phyloP scores from a whole-genome alignment of 2,888 invertebrate species.

The Aethes cnicana region DNA sequence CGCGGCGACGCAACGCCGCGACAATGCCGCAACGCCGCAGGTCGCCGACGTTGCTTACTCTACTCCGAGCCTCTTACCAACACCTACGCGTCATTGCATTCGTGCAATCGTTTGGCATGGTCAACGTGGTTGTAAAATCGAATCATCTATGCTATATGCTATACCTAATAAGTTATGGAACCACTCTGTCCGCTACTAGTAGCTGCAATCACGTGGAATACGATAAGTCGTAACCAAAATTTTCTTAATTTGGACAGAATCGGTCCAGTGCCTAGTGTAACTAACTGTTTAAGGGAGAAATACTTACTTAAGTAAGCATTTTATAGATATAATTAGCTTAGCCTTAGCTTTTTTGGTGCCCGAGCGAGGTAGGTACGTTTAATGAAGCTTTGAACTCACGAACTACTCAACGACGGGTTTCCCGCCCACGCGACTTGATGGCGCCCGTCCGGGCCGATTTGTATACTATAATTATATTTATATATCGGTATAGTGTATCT shows the following conservation, averaged over 20 bases:
- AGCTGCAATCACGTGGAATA: too few relatives aligned
- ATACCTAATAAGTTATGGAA: too few relatives aligned
- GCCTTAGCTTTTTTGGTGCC: neutral
- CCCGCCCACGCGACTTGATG: conserved; percentile 79
- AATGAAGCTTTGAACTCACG: conserved; percentile 55
- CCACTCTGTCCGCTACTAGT: too few relatives aligned
- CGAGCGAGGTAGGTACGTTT: conserved; percentile 33
- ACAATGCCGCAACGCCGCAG: conserved; percentile 30
- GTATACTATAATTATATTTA: neutral
- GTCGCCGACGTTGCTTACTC: conserved; percentile 30
- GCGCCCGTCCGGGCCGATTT: conserved; percentile 62
- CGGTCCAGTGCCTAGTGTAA: too few relatives aligned
- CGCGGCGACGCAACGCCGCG: neutral
- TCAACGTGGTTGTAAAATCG: conserved; percentile 13
- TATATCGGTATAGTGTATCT: neutral
- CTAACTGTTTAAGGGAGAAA: too few relatives aligned
- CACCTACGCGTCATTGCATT: conserved; percentile 31
- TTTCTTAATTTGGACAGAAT: too few relatives aligned
- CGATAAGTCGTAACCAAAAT: too few relatives aligned
- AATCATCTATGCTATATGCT: too few relatives aligned
- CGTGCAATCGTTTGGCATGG: conserved; percentile 27
- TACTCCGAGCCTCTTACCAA: conserved; percentile 30
- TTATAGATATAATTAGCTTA: too few relatives aligned
- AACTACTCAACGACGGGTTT: conserved; percentile 72
- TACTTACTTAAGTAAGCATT: too few relatives aligned